Conservation (phyloP, 2,797 vertebrate genomes). For the Danio jaintianensis region DNA sequence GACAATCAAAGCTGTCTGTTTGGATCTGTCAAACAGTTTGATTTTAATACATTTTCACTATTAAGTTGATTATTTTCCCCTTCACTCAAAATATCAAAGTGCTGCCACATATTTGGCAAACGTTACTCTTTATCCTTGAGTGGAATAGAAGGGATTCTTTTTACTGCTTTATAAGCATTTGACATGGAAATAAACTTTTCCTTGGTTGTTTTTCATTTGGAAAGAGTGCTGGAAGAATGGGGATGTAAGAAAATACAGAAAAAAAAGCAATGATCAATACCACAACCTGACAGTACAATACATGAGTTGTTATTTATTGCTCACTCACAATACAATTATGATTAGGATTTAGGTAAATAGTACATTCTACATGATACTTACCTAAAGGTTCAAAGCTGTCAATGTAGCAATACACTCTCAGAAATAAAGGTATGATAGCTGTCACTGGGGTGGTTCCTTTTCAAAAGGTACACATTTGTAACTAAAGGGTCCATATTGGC, state of each 20-base stretch:
- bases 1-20: slow-evolving; percentile 31
- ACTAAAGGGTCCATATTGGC: too few species aligned
- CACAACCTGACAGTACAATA: neutral
- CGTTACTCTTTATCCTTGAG: slow-evolving; percentile 10
- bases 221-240: neutral
- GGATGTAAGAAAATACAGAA: neutral
- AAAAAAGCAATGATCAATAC: neutral
- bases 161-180: neutral
- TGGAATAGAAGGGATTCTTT: slow-evolving; percentile 5
- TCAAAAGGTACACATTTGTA: too few species aligned
- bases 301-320: neutral
- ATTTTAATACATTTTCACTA: slow-evolving; percentile 38
- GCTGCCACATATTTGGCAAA: slow-evolving; percentile 30
- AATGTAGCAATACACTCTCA: too few species aligned
- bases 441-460: too few species aligned
- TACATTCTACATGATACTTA: neutral
- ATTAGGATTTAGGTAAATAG: neutral
- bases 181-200: slow-evolving; percentile 17
- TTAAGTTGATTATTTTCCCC: slow-evolving; percentile 34
- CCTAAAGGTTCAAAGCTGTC: too few species aligned
- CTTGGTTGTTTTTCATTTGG: neutral
- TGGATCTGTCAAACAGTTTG: slow-evolving; percentile 32
- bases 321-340: neutral
- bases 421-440: too few species aligned
- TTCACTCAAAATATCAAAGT: slow-evolving; percentile 38